phyloP scores from a whole-genome alignment of 1,140 invertebrate species.

The Phymastichus coffea region DNA sequence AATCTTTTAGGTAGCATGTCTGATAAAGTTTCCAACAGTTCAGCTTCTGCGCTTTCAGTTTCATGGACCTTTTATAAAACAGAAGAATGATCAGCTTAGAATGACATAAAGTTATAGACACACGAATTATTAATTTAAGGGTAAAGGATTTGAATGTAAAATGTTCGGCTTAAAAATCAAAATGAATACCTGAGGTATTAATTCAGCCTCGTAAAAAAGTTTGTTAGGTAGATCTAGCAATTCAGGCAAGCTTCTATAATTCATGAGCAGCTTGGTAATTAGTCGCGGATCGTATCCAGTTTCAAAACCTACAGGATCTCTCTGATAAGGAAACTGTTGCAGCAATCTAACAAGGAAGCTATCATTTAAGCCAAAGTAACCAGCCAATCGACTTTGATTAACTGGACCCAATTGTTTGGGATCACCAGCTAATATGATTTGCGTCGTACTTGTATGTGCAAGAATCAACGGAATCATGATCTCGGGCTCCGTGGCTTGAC shows the following conservation, averaged over 20 bases:
- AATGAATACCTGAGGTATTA: conserved; percentile 60
- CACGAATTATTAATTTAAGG: neutral
- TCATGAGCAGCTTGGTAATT: conserved; percentile 71
- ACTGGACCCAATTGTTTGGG: conserved; percentile 88
- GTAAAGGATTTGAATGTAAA: neutral
- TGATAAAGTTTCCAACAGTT: conserved; percentile 38
- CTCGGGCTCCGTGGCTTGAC: conserved; percentile 88
- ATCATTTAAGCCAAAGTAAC: conserved; percentile 64
- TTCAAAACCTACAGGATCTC: conserved; percentile 60
- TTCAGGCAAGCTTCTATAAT: conserved; percentile 78
- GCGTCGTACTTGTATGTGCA: conserved; percentile 57
- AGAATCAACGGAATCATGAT: conserved; percentile 71
- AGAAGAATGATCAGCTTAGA: neutral
- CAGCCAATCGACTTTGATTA: conserved; percentile 66
- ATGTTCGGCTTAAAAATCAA: neutral
- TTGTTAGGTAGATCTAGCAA: conserved; percentile 75
- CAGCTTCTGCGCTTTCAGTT: conserved; percentile 41
- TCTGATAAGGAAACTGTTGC: conserved; percentile 64
- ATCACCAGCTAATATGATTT: conserved; percentile 86
- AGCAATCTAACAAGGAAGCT: conserved; percentile 75
- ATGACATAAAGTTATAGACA: too few species aligned
- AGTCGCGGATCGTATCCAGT: conserved; percentile 67
- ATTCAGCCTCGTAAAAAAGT: conserved; percentile 79
- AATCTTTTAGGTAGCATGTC: conserved; percentile 45
- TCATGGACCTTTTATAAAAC: conserved; percentile 23